Evolutionary conservation across 2,888 invertebrate species (phyloP), one percentile per base, ranked within the genome.

Genomic region (Odontocerum albicorne): DNA sequence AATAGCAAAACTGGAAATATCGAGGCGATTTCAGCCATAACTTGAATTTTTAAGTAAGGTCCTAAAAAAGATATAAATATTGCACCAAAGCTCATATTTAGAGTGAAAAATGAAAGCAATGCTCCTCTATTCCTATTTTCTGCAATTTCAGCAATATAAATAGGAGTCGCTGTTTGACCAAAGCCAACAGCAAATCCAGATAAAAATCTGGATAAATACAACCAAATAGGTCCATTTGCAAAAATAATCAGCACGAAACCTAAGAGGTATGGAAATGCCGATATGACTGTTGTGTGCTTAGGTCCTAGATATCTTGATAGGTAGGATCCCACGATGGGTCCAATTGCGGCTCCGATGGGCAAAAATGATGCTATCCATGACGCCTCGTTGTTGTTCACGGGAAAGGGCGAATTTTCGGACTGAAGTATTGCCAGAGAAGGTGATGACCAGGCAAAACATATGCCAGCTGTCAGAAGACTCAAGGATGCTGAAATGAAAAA

Each of bases 371-470:
- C 53, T 45, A 71, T 69, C 72, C 72, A 72, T 0, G 71, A 70
- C 1, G 70, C 69, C 33, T 71, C 68, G 58, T 66, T 65, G 7
- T 70, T 69, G 2, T 66, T 68, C 45, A 71, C 60, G 7, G 59
- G 63, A 3, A 72, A 60, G 21, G 65, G 67, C 10, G 71, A 71
- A 2, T 66, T 62, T 2, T 65, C 46, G 2, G 64, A 64, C 54
- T 70, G 69, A 45, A 72, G 43, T 21, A 63, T 64, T 15, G 70
- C 71, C 12, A 72, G 61, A 2, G 65, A 68, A 22, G 72, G 72
- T 8, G 72, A 72, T 8, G 72, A 70, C 72, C 72, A 72, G 16
- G 70, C 71, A 45, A 72, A 69, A 55, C 70, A 70, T 2, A 69
- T 64, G 2, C 72, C 72, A 6, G 67, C 54, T 2, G 56, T 44